Conservation (phyloP, 2,797 vertebrate species). For the Gymnoscopelus microlampas region DNA sequence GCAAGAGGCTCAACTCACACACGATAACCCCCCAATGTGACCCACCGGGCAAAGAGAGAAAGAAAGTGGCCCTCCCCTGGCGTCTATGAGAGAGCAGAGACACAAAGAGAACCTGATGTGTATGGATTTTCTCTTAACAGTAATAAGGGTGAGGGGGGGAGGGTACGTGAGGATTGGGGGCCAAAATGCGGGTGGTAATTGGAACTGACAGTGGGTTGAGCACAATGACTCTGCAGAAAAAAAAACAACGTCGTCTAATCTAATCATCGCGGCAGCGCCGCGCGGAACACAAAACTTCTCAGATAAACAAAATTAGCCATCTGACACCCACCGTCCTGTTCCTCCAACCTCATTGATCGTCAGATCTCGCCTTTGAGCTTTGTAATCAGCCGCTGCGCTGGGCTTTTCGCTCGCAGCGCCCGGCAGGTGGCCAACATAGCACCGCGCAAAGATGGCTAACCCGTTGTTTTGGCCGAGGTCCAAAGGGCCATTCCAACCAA, state of each 20-base stretch:
- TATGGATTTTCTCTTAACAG: conserved; percentile 81
- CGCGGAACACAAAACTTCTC: conserved; percentile 58
- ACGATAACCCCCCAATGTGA: conserved; percentile 50
- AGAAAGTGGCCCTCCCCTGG: too few relatives aligned
- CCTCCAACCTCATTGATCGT: conserved; percentile 57
- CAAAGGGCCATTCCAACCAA: conserved; percentile 9
- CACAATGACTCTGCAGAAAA: conserved; percentile 79
- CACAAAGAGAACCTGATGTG: conserved; percentile 70
- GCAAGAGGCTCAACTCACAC: conserved; percentile 34
- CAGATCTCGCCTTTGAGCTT: conserved; percentile 37
- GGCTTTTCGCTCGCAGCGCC: background rate
- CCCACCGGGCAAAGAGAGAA: conserved; percentile 53
- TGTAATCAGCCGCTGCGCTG: conserved; percentile 1
- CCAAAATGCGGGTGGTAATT: conserved; percentile 78
- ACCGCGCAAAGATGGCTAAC: conserved; percentile 1
- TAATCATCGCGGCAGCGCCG: conserved; percentile 78
- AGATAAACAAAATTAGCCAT: conserved; percentile 81
- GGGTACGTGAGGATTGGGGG: conserved; percentile 68
- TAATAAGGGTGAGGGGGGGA: conserved; percentile 69
- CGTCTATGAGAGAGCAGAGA: conserved; percentile 49
- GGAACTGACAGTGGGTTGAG: conserved; percentile 80
- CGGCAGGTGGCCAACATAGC: conserved; percentile 21
- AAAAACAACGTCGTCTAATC: conserved; percentile 65
- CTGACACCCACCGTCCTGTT: conserved; percentile 62
- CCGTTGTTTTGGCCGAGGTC: conserved; percentile 17